Evolutionary conservation across 1,140 invertebrate genomes (phyloP), one percentile per base, ranked within the genome.

Genomic region (Zaprionus inermis): DNA sequence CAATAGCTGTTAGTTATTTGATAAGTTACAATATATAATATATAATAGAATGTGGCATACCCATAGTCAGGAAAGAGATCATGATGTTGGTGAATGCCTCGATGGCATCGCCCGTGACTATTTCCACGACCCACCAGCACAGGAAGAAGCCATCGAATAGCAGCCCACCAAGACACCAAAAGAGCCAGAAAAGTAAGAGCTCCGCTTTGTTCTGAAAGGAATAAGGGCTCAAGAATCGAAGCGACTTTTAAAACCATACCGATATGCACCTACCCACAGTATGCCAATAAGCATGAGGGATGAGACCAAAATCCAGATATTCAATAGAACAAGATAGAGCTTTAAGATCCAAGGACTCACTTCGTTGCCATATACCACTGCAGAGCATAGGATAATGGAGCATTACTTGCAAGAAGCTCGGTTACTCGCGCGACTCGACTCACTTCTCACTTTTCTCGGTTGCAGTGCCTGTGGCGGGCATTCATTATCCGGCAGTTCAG

Each of bases 81-180:
- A 88, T 18, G 5, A 88, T 84, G 30, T 88, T 89, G 14, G 85
- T 88, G 28, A 89, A 18, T 2, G 80, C 84, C 12, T 89, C 84
- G 16, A 88, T 78, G 7, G 61, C 30, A 57, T 89, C 84, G 22
- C 80, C 84, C 0, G 28, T n/a, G 6, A 74, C 20, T 0, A 88
- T 20, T 11, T 88, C 77, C 32, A 56, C 41, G 9, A 75, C 0
- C 77, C 80, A 84, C 68, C 78, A 68, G 0, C 70, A n/a, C n/a
- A 88, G 46, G 41, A 77, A 79, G 0, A 88, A 20, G 2, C 63
- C 28, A 57, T 86, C 82, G 7, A 86, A 69, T 11, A 72, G 9
- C 1, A 86, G 10, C 1, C 82, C 82, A n/a, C 61, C 70, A 2
- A 46, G 4, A 22, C 83, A 72, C 82, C 83, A 86, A 36, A 46